Conservation (phyloP, 2,113 vertebrate species). For the Hippoglossus stenolepis region DNA sequence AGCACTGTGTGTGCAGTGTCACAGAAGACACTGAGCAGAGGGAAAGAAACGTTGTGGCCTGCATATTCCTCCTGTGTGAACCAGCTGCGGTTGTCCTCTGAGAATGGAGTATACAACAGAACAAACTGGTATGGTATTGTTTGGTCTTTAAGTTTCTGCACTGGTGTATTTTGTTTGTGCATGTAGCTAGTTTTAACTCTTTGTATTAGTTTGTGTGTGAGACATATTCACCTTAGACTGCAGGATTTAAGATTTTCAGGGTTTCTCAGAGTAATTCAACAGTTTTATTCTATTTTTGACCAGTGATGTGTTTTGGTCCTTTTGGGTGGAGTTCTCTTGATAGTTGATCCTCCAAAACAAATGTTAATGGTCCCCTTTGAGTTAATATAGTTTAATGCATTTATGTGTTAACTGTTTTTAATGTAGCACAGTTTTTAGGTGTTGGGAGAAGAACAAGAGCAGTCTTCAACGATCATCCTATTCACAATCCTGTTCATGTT, state of each 20-base stretch:
- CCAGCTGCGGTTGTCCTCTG: background rate
- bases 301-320: too few species aligned
- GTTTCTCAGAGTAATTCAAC: background rate
- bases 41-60: background rate
- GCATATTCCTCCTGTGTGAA: background rate
- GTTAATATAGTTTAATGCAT: background rate
- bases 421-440: background rate
- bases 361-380: too few species aligned
- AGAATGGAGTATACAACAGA: slow-evolving; percentile 31
- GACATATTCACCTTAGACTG: too few species aligned
- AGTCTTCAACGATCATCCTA: background rate
- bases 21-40: slow-evolving; percentile 9
- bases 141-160: background rate
- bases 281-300: too few species aligned
- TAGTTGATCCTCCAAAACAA: too few species aligned
- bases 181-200: background rate
- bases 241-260: background rate
- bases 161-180: background rate
- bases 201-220: background rate
- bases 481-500: background rate
- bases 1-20: slow-evolving; percentile 31
- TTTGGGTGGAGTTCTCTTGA: too few species aligned
- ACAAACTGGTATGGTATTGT: slow-evolving; percentile 23
- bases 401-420: background rate
- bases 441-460: background rate